phyloP scores from a whole-genome alignment of 1,140 invertebrate species.

The Drosophila malerkotliana region DNA sequence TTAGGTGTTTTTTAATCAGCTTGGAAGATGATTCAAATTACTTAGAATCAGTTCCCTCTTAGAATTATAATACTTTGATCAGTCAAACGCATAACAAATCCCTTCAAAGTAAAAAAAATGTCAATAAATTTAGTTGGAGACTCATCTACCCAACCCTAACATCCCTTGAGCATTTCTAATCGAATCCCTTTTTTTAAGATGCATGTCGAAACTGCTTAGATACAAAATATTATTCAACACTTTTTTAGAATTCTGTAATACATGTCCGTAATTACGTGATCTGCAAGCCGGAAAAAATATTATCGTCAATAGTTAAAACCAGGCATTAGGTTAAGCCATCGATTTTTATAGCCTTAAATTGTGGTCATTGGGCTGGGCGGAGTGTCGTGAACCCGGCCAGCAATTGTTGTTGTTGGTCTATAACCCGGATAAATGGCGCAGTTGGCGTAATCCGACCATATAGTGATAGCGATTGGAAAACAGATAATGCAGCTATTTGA shows the following conservation, averaged over 20 bases:
- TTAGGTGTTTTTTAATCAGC: background rate
- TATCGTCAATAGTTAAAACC: background rate
- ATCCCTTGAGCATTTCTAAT: background rate
- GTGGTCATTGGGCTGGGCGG: slow-evolving; percentile 5
- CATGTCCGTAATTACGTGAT: slow-evolving; percentile 12
- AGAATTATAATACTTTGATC: background rate
- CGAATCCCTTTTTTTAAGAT: background rate
- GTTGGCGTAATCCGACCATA: slow-evolving; percentile 3
- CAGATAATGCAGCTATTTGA: slow-evolving; percentile 25
- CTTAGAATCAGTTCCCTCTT: background rate
- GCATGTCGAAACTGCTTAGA: background rate
- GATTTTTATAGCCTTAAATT: slow-evolving; percentile 20
- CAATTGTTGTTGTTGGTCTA: slow-evolving; percentile 1
- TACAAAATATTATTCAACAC: background rate
- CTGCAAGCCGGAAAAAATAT: slow-evolving; percentile 1
- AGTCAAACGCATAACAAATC: background rate
- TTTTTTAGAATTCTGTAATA: background rate
- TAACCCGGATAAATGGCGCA: slow-evolving; percentile 23
- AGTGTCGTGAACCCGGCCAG: background rate
- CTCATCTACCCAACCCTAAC: background rate
- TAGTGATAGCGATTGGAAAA: slow-evolving; percentile 12
- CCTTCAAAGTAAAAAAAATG: background rate
- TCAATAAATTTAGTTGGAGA: background rate
- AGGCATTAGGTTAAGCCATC: slow-evolving; percentile 1
- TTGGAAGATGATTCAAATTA: background rate